phyloP scores from a whole-genome alignment of 35 echinoderm and acorn worm species.

The Amphiura filiformis region DNA sequence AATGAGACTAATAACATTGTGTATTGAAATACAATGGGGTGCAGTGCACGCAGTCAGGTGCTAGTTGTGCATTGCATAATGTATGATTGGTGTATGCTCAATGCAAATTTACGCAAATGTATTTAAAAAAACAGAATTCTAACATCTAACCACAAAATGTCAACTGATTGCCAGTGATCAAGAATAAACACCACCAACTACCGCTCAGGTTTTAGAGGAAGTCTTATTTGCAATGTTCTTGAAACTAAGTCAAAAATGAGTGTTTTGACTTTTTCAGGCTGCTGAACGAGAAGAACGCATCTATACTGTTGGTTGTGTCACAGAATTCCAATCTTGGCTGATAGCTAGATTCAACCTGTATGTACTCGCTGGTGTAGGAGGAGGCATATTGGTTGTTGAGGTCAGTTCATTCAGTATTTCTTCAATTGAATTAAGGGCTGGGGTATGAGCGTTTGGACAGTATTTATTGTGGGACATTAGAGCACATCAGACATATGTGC shows the following conservation, averaged over 20 bases:
- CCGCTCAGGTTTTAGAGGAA: not conserved
- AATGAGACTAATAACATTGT: too few relatives aligned
- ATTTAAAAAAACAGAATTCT: too few relatives aligned
- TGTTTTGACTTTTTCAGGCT: conserved; percentile 10
- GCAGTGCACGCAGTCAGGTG: too few relatives aligned
- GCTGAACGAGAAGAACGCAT: conserved; percentile 11
- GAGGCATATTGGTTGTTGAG: conserved; percentile 47
- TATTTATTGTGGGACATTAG: too few relatives aligned
- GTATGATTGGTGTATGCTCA: too few relatives aligned
- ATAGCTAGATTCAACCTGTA: conserved; percentile 45
- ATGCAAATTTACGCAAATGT: too few relatives aligned
- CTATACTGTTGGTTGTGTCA: conserved; percentile 51
- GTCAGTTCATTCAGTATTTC: not conserved
- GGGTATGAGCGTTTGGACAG: too few relatives aligned
- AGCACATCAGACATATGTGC: too few relatives aligned
- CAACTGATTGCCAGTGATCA: too few relatives aligned
- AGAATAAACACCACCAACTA: not conserved
- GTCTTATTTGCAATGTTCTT: not conserved
- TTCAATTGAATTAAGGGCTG: not conserved
- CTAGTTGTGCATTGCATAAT: too few relatives aligned
- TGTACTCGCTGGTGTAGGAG: conserved; percentile 51
- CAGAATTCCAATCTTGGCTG: conserved; percentile 52
- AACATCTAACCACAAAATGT: too few relatives aligned
- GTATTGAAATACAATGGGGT: too few relatives aligned
- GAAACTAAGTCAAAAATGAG: not conserved